A percentile compares a stretch with the other conserved stretches of the same genome.
These are phyloP conservation scores for Spodoptera litura DNA, from an alignment of 1,140 invertebrate genomes.

Conservation along the genomic window DNA sequence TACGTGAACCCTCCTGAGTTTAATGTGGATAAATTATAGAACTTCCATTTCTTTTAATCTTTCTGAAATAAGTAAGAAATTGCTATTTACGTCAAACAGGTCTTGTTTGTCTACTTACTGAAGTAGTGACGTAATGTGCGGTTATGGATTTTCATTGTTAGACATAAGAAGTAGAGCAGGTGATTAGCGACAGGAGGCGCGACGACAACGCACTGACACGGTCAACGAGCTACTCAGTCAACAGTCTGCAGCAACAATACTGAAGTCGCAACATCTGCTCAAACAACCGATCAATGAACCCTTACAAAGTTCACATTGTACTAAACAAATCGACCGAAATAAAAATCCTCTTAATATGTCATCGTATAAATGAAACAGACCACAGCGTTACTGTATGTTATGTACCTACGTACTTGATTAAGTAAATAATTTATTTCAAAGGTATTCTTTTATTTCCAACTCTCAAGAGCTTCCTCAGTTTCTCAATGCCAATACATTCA, in stretches of 20 bases:
- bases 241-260: slow-evolving; percentile 17
- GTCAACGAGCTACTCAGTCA: slow-evolving; percentile 43
- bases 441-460: background rate
- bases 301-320: slow-evolving; percentile 63
- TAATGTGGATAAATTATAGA: background rate
- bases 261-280: slow-evolving; percentile 60
- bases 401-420: background rate
- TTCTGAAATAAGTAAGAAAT: too few relatives aligned
- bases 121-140: background rate
- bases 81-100: too few relatives aligned
- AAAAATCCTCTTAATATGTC: background rate
- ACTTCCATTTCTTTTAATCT: too few relatives aligned
- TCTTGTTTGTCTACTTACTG: too few relatives aligned
- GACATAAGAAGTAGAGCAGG: slow-evolving; percentile 14
- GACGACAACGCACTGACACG: slow-evolving; percentile 25
- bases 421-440: background rate
- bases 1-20: background rate
- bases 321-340: slow-evolving; percentile 57
- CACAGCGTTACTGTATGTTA: background rate
- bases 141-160: background rate
- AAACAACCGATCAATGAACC: slow-evolving; percentile 75
- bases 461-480: background rate
- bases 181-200: slow-evolving; percentile 20
- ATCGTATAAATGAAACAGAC: background rate
- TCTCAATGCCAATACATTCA: background rate